These are phyloP conservation scores for Cossypha caffra DNA, from an alignment of 2,797 vertebrate species.

Conservation along the genomic window DNA sequence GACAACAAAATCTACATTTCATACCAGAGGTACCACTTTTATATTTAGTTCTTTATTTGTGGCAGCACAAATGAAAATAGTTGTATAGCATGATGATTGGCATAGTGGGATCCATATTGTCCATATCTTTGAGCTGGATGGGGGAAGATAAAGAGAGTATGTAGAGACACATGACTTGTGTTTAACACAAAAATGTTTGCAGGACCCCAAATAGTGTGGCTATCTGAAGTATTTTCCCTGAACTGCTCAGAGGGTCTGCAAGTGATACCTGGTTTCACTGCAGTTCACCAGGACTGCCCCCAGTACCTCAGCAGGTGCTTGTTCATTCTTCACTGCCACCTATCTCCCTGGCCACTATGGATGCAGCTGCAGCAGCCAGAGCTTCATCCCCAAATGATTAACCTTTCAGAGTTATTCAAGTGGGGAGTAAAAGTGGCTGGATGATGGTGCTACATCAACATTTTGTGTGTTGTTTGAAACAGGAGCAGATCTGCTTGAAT, in stretches of 20 bases:
- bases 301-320: not conserved
- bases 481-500: not conserved
- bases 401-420: not conserved
- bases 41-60: conserved; percentile 16
- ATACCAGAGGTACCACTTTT: conserved; percentile 15
- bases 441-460: not conserved
- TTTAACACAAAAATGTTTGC: not conserved
- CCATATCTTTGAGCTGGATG: not conserved
- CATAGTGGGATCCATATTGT: not conserved
- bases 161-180: not conserved
- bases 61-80: conserved; percentile 14
- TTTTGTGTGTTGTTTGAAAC: not conserved
- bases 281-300: not conserved
- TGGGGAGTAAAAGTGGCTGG: not conserved
- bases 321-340: not conserved
- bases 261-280: not conserved
- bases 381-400: not conserved
- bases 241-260: not conserved
- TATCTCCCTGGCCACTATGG: not conserved
- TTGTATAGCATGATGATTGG: not conserved
- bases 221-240: not conserved
- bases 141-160: not conserved
- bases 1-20: conserved; percentile 39
- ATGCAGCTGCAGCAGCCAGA: not conserved
- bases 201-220: not conserved